Base-by-base conservation (phyloP, 2,888 invertebrate genomes). In the Pyrochroa serraticornis region DNA sequence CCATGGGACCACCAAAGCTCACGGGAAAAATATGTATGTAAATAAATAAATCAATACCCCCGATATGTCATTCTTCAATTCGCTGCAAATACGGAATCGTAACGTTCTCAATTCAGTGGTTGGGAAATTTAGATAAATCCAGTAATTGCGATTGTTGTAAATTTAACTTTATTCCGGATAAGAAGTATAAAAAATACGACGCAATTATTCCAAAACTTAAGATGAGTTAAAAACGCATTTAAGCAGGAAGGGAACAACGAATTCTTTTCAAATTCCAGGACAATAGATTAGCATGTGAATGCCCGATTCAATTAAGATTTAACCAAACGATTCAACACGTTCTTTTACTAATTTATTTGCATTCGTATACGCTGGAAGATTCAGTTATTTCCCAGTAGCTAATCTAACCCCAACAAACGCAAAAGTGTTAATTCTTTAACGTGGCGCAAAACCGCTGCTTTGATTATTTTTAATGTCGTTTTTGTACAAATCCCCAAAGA, bases 1-100 rank as follows among this genome's bases (percentile, higher is more conserved):
- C 60, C 63, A 58, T 50, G 62, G 58, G 62, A 62, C 42, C 57
- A 62, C 53, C 48, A 51, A 58, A 22, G 22, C 60, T 58, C 56
- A 53, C 55, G 62, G 54, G 63, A 58, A 62, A 64, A 64, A 64
- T 62, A 64, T 62, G 62, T 64, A 64, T 64, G 62, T 60, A 60
- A 62, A 64, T 64, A 60, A 60, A 62, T 61, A 58, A 58, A 64
- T 62, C 62, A 60, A 64, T 64, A 59, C 58, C 37, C 31, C 31
- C 52, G 39, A 52, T 51, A 60, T 48, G 47, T 60, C 46, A 56
- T 53, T 44, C 43, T 39, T 56, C 39, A 45, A 55, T 47, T 41
- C 45, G 37, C 32, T 10, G 45, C 45, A 39, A 47, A 52, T 58
- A 52, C 51, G 38, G 13, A 34, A 22, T 42, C 33, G 10, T 13